Base-by-base conservation (phyloP, 2,888 invertebrate genomes). In the Watsonalla cultraria region DNA sequence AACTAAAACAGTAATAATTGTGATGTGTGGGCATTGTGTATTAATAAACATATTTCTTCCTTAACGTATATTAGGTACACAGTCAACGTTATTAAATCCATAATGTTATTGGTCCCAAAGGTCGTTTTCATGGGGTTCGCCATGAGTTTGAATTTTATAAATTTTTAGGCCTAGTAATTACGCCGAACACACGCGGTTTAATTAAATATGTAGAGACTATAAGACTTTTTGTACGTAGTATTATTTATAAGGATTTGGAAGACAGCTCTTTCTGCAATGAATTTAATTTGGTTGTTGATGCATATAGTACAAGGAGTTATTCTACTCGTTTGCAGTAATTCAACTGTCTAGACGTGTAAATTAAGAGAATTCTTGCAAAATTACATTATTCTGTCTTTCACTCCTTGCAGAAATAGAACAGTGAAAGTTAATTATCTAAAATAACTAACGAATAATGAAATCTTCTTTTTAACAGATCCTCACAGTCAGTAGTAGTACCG, bases 211-310 rank as follows among this genome's bases (percentile, higher is more conserved):
- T 5, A 42, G 9, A 11, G 5, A 9, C 2, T 42, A 11, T 42
- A 42, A 11, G 42, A 0, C 11, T 42, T 42, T 7, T 5, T 11
- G 42, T 5, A 11, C 2, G 5, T 1, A 37, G 37, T 1, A 7
- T 37, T 7, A 37, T 37, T 37, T 5, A 37, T 1, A 5, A 37
- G 37, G 5, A 7, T 7, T 42, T 11, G 8, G 11, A 11, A 11
- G 11, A 11, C 0, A 11, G 8, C 11, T 5, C 11, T 11, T 9
- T 7, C 5, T 37, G 37, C 53, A 55, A 13, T 45, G 13, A 47
- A 37, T 35, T 47, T 46, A 37, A 51, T 54, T 54, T 53, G 51
- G 52, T 47, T 50, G 52, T 54, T 54, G 39, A 48, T 54, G 46
- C 45, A 42, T 4, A 9, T 51, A 39, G 33, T 39, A 34, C 14